Conservation (phyloP, 1,140 invertebrate genomes). For the Microplitis mediator region DNA sequence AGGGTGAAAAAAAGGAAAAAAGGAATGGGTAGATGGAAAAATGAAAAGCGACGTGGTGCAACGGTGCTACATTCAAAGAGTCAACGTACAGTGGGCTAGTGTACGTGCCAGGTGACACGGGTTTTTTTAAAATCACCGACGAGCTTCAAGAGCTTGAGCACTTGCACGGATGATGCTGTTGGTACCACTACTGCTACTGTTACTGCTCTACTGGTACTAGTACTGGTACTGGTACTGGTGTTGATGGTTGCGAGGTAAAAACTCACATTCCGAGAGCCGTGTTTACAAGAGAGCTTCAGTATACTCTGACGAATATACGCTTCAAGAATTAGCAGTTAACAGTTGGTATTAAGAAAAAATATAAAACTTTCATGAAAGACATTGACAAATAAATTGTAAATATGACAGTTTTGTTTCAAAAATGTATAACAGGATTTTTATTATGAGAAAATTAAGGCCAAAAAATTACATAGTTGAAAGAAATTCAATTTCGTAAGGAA, state of each 20-base stretch:
- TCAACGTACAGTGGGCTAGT: slow-evolving; percentile 5
- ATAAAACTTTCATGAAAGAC: background rate
- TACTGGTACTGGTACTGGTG: too few relatives aligned
- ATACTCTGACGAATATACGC: background rate
- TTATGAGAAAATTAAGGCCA: too few relatives aligned
- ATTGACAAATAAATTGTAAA: background rate
- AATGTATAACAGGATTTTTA: too few relatives aligned
- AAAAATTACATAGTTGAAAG: too few relatives aligned
- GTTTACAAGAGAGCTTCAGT: background rate
- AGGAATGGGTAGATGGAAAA: slow-evolving; percentile 13
- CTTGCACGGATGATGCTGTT: background rate
- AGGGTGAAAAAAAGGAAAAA: background rate
- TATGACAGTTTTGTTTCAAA: too few relatives aligned
- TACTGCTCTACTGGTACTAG: background rate
- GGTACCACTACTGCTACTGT: background rate
- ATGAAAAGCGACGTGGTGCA: slow-evolving; percentile 26
- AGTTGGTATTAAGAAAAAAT: background rate
- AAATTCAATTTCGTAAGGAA: too few relatives aligned
- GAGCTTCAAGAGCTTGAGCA: too few relatives aligned
- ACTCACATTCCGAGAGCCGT: background rate
- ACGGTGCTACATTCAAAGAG: slow-evolving; percentile 17
- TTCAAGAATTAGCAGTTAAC: slow-evolving; percentile 17
- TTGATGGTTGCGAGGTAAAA: background rate
- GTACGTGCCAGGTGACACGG: slow-evolving; percentile 34
- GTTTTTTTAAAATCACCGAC: slow-evolving; percentile 15